A percentile compares a stretch with the other conserved stretches of the same genome.
These are phyloP conservation scores for Threskiornis aethiopicus DNA, from an alignment of 2,797 vertebrate genomes.

Conservation along the genomic window DNA sequence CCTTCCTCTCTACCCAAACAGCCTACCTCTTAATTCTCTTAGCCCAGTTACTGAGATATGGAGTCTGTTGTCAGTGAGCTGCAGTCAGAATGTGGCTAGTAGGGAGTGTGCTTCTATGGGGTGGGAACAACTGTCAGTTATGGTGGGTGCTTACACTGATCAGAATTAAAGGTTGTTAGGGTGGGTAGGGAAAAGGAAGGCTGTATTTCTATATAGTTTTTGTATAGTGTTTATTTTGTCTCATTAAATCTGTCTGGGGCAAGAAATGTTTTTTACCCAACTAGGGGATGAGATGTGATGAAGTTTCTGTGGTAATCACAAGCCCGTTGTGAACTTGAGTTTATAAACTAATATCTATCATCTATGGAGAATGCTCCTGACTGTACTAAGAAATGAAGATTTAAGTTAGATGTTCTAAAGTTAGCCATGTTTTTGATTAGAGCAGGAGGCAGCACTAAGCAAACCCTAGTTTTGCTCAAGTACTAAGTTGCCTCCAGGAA, in stretches of 20 bases:
- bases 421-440: not conserved
- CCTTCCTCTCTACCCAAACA: not conserved
- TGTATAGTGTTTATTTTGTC: not conserved
- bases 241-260: not conserved
- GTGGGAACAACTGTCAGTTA: not conserved
- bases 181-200: not conserved
- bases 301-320: not conserved
- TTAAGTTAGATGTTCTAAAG: not conserved
- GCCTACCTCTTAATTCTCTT: not conserved
- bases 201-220: not conserved
- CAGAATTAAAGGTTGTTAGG: not conserved
- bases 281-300: not conserved
- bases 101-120: not conserved
- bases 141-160: too few relatives aligned
- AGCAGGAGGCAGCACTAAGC: not conserved
- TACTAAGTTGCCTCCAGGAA: not conserved
- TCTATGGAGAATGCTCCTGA: not conserved
- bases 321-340: not conserved
- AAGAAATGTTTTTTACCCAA: not conserved
- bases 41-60: not conserved
- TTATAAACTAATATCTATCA: not conserved
- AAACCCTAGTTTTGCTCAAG: not conserved
- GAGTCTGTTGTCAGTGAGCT: not conserved
- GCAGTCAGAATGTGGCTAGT: not conserved
- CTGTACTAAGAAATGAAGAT: not conserved